Percentiles rank a stretch among this genome's conserved stretches.
These are phyloP conservation scores for Tanypteryx hageni DNA, from an alignment of 2,888 invertebrate species.

Conservation along the genomic window DNA sequence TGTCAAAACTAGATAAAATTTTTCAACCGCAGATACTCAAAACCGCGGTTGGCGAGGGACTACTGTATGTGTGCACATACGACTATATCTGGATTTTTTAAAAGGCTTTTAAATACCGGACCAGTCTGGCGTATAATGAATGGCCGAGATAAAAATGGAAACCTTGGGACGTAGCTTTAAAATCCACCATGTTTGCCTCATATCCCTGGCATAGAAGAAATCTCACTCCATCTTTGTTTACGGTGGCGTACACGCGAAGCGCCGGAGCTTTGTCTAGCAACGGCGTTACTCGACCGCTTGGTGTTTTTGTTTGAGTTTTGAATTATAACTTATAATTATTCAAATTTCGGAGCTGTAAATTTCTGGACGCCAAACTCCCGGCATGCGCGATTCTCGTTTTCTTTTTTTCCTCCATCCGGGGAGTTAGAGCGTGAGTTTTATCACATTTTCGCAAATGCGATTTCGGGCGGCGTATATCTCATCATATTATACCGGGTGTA, in stretches of 20 bases:
- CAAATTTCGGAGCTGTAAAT: background rate
- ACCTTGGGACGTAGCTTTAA: background rate
- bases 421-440: background rate
- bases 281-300: background rate
- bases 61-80: too few relatives aligned
- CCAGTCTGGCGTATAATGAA: background rate
- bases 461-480: background rate
- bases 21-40: too few relatives aligned
- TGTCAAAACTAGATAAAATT: too few relatives aligned
- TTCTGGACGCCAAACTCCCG: background rate
- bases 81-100: background rate
- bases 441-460: background rate
- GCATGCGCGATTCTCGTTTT: background rate
- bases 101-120: background rate
- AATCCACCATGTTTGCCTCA: background rate
- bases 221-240: background rate
- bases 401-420: background rate
- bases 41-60: too few relatives aligned
- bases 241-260: background rate
- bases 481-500: background rate
- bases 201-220: background rate
- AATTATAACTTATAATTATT: slow-evolving; percentile 17
- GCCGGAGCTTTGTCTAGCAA: background rate
- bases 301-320: background rate
- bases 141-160: background rate